Percentiles rank a stretch among this genome's conserved stretches.
Conservation (phyloP, 1,140 invertebrate species). For the Temnothorax longispinosus region DNA sequence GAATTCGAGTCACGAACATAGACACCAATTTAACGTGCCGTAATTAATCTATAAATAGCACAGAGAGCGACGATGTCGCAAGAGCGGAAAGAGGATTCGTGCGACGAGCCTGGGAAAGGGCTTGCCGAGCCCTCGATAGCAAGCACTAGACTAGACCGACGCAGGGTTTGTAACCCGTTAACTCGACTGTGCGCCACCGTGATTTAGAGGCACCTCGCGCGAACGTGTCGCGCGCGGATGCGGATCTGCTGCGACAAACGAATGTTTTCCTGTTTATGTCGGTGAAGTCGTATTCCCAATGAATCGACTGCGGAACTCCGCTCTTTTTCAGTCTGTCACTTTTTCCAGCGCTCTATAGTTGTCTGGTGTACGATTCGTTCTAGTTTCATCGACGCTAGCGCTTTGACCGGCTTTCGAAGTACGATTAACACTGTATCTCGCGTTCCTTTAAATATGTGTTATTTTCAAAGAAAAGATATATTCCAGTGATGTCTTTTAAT, state of each 20-base stretch:
- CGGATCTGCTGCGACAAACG: slow-evolving; percentile 54
- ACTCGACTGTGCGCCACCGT: slow-evolving; percentile 47
- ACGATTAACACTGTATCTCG: background rate
- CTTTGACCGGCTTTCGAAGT: background rate
- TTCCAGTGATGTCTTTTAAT: background rate
- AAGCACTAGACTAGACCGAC: slow-evolving; percentile 36
- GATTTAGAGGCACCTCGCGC: slow-evolving; percentile 52
- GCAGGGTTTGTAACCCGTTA: slow-evolving; percentile 40
- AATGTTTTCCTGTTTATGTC: slow-evolving; percentile 64
- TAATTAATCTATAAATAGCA: slow-evolving; percentile 57
- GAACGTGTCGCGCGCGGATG: slow-evolving; percentile 51
- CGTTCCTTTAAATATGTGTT: background rate
- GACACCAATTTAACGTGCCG: slow-evolving; percentile 49
- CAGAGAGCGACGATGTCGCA: slow-evolving; percentile 10
- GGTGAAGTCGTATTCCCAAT: slow-evolving; percentile 35
- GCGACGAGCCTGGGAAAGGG: slow-evolving; percentile 24
- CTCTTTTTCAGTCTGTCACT: slow-evolving; percentile 12
- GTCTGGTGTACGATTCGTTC: slow-evolving; percentile 2
- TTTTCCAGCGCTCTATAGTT: slow-evolving; percentile 7
- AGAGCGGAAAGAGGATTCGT: background rate
- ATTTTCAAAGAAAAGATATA: background rate
- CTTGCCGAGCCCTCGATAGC: slow-evolving; percentile 14
- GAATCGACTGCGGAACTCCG: slow-evolving; percentile 43
- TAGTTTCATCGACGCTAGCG: background rate
- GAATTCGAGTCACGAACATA: slow-evolving; percentile 47